Base-by-base conservation (phyloP, 2,113 vertebrate genomes). In the Cyanoliseus patagonus region DNA sequence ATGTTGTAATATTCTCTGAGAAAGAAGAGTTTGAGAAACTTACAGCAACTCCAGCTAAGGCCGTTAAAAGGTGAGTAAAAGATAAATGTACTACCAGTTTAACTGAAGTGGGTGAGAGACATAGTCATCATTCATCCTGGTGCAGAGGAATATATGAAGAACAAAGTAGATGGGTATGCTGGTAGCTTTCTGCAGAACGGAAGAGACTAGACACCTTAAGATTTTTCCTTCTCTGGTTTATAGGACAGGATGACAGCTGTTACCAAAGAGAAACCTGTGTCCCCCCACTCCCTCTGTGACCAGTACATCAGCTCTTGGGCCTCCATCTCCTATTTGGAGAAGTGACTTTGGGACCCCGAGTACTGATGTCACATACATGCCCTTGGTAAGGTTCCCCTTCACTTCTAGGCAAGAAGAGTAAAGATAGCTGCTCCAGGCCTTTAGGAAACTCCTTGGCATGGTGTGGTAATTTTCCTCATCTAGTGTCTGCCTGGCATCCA, bases 21-120 rank as follows among this genome's bases (percentile, higher is more conserved):
- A 99, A 99, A 96, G 99, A 99, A 15, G 99, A 99, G 90, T 99
- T 99, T 31, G 99, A 99, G 98, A 99, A 99, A 97, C 96, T 99
- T 67, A 99, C 99, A 83, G 98, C 98, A 67, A 96, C 98, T 72
- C 99, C 99, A 85, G 98, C 98, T 67, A 99, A 99, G 97, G 93
- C 99, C 15, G 98, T 98, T 46, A 99, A 99, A 98, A 99, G 98
- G 99, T 99, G 97, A 2, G 97, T 95, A n/a, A 90, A 70, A 89
- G 28, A 61, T 10, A 89, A 75, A 66, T 30, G 33, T 23, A n/a
- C 9, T 77, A 46, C 27, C 51, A 77, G 30, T 62, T 69, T 88
- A 49, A 20, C 25, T 70, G 49, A 69, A 79, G 51, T 15, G 5
- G 28, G 11, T 53, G 15, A 46, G 17, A n/a, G 53, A 62, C 9